Evolutionary conservation across 2,113 vertebrate species (phyloP), one percentile per base, ranked within the genome.

Genomic region (Seriola dumerili): DNA sequence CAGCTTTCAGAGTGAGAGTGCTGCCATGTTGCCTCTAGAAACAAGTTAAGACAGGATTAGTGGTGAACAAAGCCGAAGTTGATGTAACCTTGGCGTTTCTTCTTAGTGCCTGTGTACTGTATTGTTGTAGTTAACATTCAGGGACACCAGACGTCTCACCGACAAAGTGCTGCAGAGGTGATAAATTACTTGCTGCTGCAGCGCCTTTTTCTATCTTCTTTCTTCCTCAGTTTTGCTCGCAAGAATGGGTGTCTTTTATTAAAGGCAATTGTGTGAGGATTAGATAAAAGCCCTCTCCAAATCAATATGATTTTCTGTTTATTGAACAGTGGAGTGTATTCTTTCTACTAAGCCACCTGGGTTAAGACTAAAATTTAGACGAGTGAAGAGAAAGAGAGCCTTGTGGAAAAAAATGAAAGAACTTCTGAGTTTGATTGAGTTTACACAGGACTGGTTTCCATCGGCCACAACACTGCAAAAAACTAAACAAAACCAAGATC

Each of bases 371-470:
- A 19, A 4, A 23, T 63, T 67, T 25, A 83, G 67, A 69, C 38
- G 25, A 29, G 58, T n/a, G 1, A 14, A 16, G 29, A 57, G 50
- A 52, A 52, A 7, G 11, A 55, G 40, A 8, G 14, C 11, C 2
- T 23, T 58, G 7, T 10, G 21, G 25, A 46, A 25, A 72, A 42
- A 7, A 42, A 9, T 4, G 3, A 14, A 38, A 57, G 29, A 83
- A 72, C 40, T 48, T 50, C 13, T 59, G 14, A 55, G 38, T 79
- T 78, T 92, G 85, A 88, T 82, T 85, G 72, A 88, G 83, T 90
- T 91, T 80, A 71, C 57, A 42, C 55, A 40, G 66, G 70, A 67
- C 72, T 57, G 46, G 42, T 76, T 70, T 84, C 25, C 38, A 58
- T 55, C 58, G 54, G 6, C 67, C 59, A 74, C 54, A 57, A 38